Percentiles rank a stretch among this genome's conserved stretches.
Conservation (phyloP, 1,140 invertebrate genomes). For the Drosophila littoralis region DNA sequence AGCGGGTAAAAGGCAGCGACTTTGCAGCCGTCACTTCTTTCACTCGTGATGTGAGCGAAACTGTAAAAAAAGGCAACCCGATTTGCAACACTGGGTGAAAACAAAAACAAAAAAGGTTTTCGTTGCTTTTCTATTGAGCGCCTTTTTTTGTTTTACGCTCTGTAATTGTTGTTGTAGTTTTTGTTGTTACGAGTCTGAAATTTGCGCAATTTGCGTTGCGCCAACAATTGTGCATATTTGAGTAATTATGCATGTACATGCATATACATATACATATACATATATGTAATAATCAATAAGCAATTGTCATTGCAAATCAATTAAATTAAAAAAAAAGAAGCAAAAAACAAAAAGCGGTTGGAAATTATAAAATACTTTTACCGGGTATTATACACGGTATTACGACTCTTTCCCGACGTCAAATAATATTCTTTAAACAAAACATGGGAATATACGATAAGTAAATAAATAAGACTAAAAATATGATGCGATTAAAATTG, state of each 20-base stretch:
- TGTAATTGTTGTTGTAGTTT: constrained; percentile 2
- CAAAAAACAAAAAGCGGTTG: background rate
- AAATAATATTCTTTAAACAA: background rate
- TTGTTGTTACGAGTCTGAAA: constrained; percentile 18
- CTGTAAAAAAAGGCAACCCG: constrained; percentile 19
- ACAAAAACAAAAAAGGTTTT: constrained; percentile 17
- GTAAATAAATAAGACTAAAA: no score
- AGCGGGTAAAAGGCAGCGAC: constrained; percentile 11
- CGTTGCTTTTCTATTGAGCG: constrained; percentile 29
- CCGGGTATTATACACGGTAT: background rate
- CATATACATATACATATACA: no score
- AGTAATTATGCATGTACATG: background rate
- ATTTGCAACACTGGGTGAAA: constrained; percentile 6
- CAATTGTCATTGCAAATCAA: constrained; percentile 17
- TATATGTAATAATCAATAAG: constrained; percentile 12
- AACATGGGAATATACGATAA: no score
- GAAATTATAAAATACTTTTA: background rate
- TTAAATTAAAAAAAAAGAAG: background rate
- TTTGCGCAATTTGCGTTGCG: constrained; percentile 35
- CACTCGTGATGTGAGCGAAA: constrained; percentile 10
- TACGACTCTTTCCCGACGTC: background rate
- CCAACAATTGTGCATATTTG: constrained; percentile 14
- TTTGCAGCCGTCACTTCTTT: constrained; percentile 16
- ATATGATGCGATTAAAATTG: background rate
- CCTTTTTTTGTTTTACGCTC: constrained; percentile 35